These are phyloP conservation scores for Oryctes rhinoceros DNA, from an alignment of 1,140 invertebrate genomes.

Conservation along the genomic window DNA sequence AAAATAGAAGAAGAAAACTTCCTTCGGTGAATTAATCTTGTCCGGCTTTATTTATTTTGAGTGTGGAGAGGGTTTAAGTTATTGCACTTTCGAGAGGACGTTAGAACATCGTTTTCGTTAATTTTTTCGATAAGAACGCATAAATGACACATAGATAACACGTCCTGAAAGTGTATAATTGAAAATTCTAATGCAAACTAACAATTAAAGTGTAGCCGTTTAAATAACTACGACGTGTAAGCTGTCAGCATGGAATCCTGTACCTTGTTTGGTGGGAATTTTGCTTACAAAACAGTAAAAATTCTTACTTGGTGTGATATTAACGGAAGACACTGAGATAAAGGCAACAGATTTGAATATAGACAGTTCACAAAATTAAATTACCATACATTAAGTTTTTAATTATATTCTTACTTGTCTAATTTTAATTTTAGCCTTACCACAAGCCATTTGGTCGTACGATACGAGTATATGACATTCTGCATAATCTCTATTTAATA, in stretches of 20 bases:
- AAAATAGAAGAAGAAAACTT: conserved; percentile 11
- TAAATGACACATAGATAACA: conserved; percentile 25
- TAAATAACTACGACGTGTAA: conserved; percentile 25
- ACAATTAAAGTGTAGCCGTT: conserved; percentile 17
- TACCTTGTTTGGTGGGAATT: conserved; percentile 22
- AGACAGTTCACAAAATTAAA: background rate
- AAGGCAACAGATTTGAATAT: background rate
- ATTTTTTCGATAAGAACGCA: conserved; percentile 24
- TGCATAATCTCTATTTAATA: too few species aligned
- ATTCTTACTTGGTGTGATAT: background rate
- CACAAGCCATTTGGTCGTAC: too few species aligned
- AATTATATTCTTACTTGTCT: too few species aligned
- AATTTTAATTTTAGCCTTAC: too few species aligned
- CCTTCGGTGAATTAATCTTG: conserved; percentile 31
- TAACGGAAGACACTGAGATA: conserved; percentile 6
- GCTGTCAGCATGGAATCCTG: conserved; percentile 8
- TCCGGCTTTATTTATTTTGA: conserved; percentile 15
- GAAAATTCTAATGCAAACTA: conserved; percentile 26
- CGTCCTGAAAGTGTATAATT: conserved; percentile 17
- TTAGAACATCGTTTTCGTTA: conserved; percentile 27
- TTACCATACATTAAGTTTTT: too few species aligned
- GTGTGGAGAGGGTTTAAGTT: conserved; percentile 33
- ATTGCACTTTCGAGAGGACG: conserved; percentile 31
- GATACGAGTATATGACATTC: too few species aligned
- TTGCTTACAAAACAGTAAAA: conserved; percentile 27